phyloP scores from a whole-genome alignment of 2,888 invertebrate species.

The Amphiduros pacificus region DNA sequence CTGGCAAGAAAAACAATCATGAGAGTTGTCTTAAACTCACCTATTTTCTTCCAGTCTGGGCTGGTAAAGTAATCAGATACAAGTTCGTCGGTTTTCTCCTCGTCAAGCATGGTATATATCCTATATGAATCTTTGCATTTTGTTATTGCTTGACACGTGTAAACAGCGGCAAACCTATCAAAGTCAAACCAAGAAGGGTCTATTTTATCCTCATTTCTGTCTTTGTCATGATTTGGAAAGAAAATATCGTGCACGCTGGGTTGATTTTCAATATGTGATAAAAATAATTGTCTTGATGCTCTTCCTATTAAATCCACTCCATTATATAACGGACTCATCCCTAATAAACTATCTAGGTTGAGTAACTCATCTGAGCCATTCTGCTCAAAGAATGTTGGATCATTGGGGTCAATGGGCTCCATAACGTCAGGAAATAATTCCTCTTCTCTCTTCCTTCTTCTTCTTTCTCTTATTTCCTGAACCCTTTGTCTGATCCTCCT shows the following conservation, averaged over 20 bases:
- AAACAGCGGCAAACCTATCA: slow-evolving; percentile 39
- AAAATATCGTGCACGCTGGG: slow-evolving; percentile 43
- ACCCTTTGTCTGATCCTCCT: too few species aligned
- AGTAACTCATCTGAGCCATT: too few species aligned
- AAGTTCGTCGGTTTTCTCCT: slow-evolving; percentile 35
- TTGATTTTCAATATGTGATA: slow-evolving; percentile 44
- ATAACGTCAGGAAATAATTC: too few species aligned
- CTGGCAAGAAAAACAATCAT: too few species aligned
- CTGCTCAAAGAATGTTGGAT: too few species aligned
- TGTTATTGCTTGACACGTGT: slow-evolving; percentile 44
- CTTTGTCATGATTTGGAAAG: slow-evolving; percentile 41
- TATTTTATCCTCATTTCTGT: slow-evolving; percentile 23
- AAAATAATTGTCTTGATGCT: slow-evolving; percentile 44
- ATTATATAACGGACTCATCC: slow-evolving; percentile 41
- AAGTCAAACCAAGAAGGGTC: slow-evolving; percentile 40
- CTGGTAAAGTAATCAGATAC: slow-evolving; percentile 44
- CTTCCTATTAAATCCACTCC: slow-evolving; percentile 43
- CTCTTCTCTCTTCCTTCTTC: not conserved
- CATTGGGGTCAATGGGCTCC: slow-evolving; percentile 4
- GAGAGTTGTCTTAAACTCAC: too few species aligned
- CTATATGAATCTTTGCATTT: slow-evolving; percentile 42
- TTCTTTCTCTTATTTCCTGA: not conserved
- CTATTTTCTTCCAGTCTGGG: slow-evolving; percentile 55
- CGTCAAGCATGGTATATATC: slow-evolving; percentile 44
- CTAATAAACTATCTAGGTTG: slow-evolving; percentile 40